Conservation (phyloP, 1,140 invertebrate genomes). For the Helicoverpa zea region DNA sequence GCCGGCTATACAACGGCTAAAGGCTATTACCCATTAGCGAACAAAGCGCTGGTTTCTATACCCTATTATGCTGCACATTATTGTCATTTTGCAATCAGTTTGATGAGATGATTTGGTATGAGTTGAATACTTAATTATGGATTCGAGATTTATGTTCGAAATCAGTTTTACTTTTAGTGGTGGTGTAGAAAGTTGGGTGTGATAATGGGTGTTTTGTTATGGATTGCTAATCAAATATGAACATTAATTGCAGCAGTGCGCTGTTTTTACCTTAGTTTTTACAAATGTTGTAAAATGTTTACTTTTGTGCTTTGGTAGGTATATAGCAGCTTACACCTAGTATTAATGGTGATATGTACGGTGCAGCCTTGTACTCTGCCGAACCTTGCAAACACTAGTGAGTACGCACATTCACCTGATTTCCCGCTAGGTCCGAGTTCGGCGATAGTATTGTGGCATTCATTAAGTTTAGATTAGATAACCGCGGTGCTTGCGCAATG, state of each 20-base stretch:
- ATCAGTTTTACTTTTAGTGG: not conserved
- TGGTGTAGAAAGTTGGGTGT: not conserved
- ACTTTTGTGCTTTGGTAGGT: too few species aligned
- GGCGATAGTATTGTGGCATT: slow-evolving; percentile 74
- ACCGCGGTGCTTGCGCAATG: slow-evolving; percentile 73
- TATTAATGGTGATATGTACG: too few species aligned
- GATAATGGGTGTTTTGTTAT: too few species aligned
- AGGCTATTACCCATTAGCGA: slow-evolving; percentile 41
- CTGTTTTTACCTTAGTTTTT: too few species aligned
- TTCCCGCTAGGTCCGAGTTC: slow-evolving; percentile 54
- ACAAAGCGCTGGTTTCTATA: slow-evolving; percentile 38
- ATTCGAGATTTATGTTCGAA: slow-evolving; percentile 22
- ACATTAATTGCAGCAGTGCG: too few species aligned
- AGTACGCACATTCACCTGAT: slow-evolving; percentile 23
- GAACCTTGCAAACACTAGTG: not conserved
- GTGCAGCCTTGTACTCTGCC: too few species aligned
- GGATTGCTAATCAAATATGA: too few species aligned
- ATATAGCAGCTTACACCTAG: too few species aligned
- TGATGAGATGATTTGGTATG: slow-evolving; percentile 43
- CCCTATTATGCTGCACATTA: slow-evolving; percentile 23
- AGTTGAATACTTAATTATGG: slow-evolving; percentile 43
- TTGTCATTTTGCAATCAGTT: slow-evolving; percentile 41
- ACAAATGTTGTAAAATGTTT: too few species aligned
- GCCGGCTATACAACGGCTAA: slow-evolving; percentile 25
- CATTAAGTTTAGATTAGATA: slow-evolving; percentile 85